A percentile compares a stretch with the other conserved stretches of the same genome.
These are phyloP conservation scores for Irena cyanogastra DNA, from an alignment of 2,113 vertebrate genomes.

Conservation along the genomic window DNA sequence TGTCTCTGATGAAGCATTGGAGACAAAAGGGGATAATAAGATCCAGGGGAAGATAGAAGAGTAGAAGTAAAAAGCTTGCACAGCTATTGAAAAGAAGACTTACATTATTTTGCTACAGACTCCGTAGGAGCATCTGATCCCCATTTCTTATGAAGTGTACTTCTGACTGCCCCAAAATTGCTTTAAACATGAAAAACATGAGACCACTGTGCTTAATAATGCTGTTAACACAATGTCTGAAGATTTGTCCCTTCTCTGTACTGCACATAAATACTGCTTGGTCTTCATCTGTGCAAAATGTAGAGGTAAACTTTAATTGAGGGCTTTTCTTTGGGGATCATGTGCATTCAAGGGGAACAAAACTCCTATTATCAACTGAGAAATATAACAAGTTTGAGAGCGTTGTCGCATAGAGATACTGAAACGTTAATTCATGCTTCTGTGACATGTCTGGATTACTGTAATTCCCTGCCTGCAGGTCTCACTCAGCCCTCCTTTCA, in stretches of 20 bases:
- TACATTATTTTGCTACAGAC: conserved; percentile 48
- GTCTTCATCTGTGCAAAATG: conserved; percentile 39
- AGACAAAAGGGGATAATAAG: conserved; percentile 64
- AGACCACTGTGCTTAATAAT: conserved; percentile 50
- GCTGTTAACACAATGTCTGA: conserved; percentile 14
- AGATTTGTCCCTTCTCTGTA: conserved; percentile 38
- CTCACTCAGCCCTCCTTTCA: conserved; percentile 27
- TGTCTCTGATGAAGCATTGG: conserved; percentile 20
- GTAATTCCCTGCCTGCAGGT: conserved; percentile 56
- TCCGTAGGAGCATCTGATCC: conserved; percentile 48
- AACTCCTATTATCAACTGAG: conserved; percentile 54
- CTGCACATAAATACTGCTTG: conserved; percentile 15
- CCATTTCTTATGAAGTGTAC: conserved; percentile 24
- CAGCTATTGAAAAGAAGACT: conserved; percentile 48
- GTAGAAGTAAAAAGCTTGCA: conserved; percentile 58
- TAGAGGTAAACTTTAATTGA: conserved; percentile 61
- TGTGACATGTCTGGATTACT: conserved; percentile 57
- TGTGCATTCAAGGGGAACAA: conserved; percentile 40
- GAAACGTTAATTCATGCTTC: conserved; percentile 61
- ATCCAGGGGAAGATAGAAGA: conserved; percentile 60
- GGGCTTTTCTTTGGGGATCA: conserved; percentile 60
- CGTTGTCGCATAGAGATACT: conserved; percentile 26
- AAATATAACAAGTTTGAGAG: conserved; percentile 58
- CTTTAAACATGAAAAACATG: conserved; percentile 62
- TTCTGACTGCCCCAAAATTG: conserved; percentile 55